Evolutionary conservation across 2,888 invertebrate species (phyloP).

Genomic region (Ashinkailepas kermadecensis): DNA sequence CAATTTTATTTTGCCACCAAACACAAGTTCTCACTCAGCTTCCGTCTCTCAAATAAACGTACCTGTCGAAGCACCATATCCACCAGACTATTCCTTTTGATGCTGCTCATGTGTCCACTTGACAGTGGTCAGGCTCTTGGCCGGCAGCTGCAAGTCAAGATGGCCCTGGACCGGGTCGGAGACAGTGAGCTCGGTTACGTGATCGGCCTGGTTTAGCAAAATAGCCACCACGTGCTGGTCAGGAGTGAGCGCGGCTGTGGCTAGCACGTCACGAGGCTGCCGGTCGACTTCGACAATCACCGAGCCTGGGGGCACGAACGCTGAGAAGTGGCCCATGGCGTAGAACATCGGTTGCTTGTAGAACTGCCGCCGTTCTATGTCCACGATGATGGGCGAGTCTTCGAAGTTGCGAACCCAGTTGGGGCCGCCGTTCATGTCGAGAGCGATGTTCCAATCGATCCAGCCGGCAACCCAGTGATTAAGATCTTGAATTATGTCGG

Average conservation of each 20-base stretch:
- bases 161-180: background rate
- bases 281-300: slow-evolving; percentile 25
- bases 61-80: too few species aligned
- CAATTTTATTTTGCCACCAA: too few species aligned
- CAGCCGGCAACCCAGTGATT: slow-evolving; percentile 49
- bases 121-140: background rate
- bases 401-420: slow-evolving; percentile 49
- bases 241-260: background rate
- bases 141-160: background rate
- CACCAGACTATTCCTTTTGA: too few species aligned
- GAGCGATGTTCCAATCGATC: slow-evolving; percentile 52
- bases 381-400: slow-evolving; percentile 50
- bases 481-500: slow-evolving; percentile 47
- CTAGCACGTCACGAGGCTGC: background rate
- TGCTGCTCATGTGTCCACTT: background rate
- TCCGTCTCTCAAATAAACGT: too few species aligned
- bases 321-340: slow-evolving; percentile 48
- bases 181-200: background rate
- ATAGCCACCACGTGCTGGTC: background rate
- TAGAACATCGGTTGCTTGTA: slow-evolving; percentile 54
- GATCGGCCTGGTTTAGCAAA: background rate
- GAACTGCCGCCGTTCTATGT: too few species aligned
- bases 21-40: too few species aligned
- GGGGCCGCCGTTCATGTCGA: slow-evolving; percentile 48
- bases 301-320: slow-evolving; percentile 37